Conservation (phyloP, 2,113 vertebrate genomes). For the Pseudorectes ferrugineus region DNA sequence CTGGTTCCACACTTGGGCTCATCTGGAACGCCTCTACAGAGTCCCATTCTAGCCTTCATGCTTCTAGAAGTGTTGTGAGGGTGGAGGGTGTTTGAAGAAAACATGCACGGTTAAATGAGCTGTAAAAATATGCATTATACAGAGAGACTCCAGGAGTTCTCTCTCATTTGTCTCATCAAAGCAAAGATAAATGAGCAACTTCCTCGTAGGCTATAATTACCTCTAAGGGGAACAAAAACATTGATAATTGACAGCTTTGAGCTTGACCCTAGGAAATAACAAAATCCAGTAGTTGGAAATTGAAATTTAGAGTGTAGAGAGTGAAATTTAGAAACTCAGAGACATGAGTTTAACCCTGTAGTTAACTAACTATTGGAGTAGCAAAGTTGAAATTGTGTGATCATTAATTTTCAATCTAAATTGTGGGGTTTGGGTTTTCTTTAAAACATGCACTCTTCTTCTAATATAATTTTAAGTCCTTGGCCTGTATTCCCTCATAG, state of each 20-base stretch:
- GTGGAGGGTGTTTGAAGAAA: not conserved
- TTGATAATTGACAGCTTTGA: constrained; percentile 38
- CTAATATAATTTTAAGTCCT: not conserved
- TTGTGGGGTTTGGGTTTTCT: not conserved
- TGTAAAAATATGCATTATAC: constrained; percentile 12
- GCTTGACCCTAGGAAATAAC: constrained; percentile 42
- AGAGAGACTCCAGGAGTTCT: not conserved
- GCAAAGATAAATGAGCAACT: constrained; percentile 40
- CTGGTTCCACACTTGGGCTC: not conserved
- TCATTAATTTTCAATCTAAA: not conserved
- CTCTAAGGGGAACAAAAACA: constrained; percentile 34
- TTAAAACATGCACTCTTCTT: not conserved
- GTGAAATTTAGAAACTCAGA: not conserved
- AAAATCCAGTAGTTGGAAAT: not conserved
- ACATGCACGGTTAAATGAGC: not conserved
- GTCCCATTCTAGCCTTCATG: not conserved
- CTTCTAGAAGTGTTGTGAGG: not conserved
- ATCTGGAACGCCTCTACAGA: not conserved
- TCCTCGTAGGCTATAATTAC: constrained; percentile 5
- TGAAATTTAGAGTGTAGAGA: not conserved
- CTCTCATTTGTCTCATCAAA: constrained; percentile 47
- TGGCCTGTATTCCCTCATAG: not conserved
- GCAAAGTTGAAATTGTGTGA: not conserved
- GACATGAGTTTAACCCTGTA: not conserved
- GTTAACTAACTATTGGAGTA: not conserved